These are phyloP conservation scores for Lasioglossum leucozonium DNA, from an alignment of 2,888 invertebrate genomes.

Conservation along the genomic window DNA sequence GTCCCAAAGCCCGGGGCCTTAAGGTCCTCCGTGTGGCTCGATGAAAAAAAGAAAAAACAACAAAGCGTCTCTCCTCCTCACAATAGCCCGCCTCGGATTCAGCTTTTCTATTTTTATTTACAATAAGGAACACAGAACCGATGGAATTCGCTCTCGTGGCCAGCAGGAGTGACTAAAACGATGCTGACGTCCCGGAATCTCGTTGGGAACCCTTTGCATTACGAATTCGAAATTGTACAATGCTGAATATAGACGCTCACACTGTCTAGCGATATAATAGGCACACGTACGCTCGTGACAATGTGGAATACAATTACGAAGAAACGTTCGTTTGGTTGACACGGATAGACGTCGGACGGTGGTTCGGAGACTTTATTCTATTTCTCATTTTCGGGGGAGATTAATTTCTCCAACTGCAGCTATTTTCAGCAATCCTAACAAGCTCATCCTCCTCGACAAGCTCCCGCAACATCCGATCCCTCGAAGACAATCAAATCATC, in stretches of 20 bases:
- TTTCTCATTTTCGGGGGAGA: neutral
- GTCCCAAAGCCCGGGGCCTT: conserved; percentile 74
- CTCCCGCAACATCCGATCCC: no score
- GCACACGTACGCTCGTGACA: neutral
- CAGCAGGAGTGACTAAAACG: conserved; percentile 17
- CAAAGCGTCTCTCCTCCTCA: conserved; percentile 70
- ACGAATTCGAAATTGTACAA: neutral
- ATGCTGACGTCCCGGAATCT: neutral
- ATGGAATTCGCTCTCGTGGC: conserved; percentile 31
- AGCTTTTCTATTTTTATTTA: conserved; percentile 57
- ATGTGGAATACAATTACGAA: neutral
- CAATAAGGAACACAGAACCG: conserved; percentile 41
- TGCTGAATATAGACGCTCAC: neutral
- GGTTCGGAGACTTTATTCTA: neutral
- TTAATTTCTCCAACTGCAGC: neutral
- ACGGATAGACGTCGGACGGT: neutral
- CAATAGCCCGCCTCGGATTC: conserved; percentile 38
- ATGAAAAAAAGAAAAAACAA: conserved; percentile 80
- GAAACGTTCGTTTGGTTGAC: neutral
- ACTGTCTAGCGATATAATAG: neutral
- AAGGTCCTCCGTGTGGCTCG: conserved; percentile 66
- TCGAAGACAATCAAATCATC: neutral
- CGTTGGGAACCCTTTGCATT: conserved; percentile 10
- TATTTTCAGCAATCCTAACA: neutral
- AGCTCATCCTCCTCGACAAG: neutral